Base-by-base conservation (phyloP, 2,797 vertebrate genomes). In the Crenuchus spilurus region DNA sequence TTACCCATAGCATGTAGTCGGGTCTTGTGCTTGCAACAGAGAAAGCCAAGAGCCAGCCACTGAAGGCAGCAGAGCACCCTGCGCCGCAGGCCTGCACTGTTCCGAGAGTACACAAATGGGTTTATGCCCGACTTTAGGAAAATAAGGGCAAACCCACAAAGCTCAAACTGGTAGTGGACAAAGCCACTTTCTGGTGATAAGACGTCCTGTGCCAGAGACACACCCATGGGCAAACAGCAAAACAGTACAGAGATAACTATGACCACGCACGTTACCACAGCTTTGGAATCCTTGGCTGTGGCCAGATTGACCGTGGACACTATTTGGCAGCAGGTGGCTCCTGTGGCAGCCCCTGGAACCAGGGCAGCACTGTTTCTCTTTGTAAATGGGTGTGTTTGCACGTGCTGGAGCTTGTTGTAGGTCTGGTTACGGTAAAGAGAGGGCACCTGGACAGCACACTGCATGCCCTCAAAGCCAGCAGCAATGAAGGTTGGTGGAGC, bases 111-210 rank as follows among this genome's bases (percentile, higher is more conserved):
- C 65, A 99, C 95, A 44, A 99, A 99, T 1, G 98, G 98, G 76
- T 99, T 99, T 83, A 99, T 92, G 68, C 97, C 97, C 0, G 97
- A 99, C 75, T 99, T 98, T 78, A 98, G 93, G 76, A 99, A 97
- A 76, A 98, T 94, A 0, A 99, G 95, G 14, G 96, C 95, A 74
- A 99, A 97, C 20, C 97, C 95, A 4, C 96, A 97, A 44, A 99
- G 90, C 85, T 99, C 97, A 5, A 99, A 95, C 89, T 98, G 97
- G 88, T 96, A 96, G 71, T 97, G 95, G 60, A 95, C 83, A 54
- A 96, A 96, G 80, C 90, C 93, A 20, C 93, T 91, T 0, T 90
- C 89, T 2, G 91, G 88, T 0, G 95, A 94, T 74, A 97, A 83
- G 68, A 94, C 86, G 24, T 95, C 95, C 86, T 95, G 96, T 1